A percentile compares a stretch with the other conserved stretches of the same genome.
phyloP scores from a whole-genome alignment of 2,797 vertebrate genomes.

The Argya squamiceps region DNA sequence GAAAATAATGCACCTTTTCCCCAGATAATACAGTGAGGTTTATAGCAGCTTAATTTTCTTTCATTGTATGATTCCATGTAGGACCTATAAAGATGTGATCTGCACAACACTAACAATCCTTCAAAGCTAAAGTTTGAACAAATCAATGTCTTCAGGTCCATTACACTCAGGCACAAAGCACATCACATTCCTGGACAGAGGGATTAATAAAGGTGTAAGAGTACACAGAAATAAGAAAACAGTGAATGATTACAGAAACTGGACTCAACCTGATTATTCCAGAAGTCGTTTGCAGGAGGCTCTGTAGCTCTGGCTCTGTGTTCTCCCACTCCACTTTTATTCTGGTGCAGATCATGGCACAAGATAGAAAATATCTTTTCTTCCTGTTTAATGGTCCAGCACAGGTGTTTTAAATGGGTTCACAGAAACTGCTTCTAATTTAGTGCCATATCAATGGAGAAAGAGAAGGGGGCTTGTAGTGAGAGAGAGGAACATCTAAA shows the following conservation, averaged over 20 bases:
- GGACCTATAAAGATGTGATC: constrained; percentile 23
- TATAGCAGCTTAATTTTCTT: constrained; percentile 35
- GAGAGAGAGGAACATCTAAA: not conserved
- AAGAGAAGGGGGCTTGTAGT: not conserved
- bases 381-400: not conserved
- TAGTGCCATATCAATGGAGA: not conserved
- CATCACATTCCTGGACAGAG: not conserved
- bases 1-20: not conserved
- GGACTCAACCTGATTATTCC: not conserved
- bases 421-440: not conserved
- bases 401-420: not conserved
- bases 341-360: not conserved
- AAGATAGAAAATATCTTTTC: not conserved
- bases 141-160: not conserved
- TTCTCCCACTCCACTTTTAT: not conserved
- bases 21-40: not conserved
- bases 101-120: not conserved
- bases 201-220: constrained; percentile 11
- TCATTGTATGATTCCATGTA: constrained; percentile 4
- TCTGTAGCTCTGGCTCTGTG: not conserved
- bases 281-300: not conserved
- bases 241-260: not conserved
- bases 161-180: constrained; percentile 13
- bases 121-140: constrained; percentile 23
- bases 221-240: constrained; percentile 1